phyloP scores from a whole-genome alignment of 2,888 invertebrate species.

The Halictus ligatus region DNA sequence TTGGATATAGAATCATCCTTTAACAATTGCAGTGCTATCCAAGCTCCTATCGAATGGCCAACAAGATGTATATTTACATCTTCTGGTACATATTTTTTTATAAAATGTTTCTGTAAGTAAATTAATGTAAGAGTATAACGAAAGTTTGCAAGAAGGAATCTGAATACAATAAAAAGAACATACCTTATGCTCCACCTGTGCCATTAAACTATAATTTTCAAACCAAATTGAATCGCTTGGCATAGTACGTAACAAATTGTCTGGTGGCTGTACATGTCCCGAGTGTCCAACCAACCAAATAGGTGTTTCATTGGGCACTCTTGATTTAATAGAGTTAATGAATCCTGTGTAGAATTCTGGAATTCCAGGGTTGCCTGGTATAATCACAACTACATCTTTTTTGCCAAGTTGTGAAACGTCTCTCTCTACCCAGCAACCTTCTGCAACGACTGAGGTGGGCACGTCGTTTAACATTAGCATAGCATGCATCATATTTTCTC shows the following conservation, averaged over 20 bases:
- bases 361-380: conserved; percentile 96
- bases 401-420: conserved; percentile 71
- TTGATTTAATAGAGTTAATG: conserved; percentile 87
- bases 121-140: conserved; percentile 70
- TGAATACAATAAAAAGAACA: background rate
- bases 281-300: conserved; percentile 93
- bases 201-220: conserved; percentile 89
- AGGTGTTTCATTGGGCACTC: conserved; percentile 87
- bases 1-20: conserved; percentile 86
- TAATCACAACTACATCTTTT: conserved; percentile 89
- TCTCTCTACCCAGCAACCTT: conserved; percentile 88
- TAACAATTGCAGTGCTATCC: conserved; percentile 91
- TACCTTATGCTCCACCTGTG: conserved; percentile 92
- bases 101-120: conserved; percentile 86
- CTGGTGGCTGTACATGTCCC: conserved; percentile 91
- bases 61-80: conserved; percentile 92
- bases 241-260: conserved; percentile 82
- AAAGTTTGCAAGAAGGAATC: conserved; percentile 85
- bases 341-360: conserved; percentile 93
- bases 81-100: conserved; percentile 89
- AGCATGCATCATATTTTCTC: conserved; percentile 83
- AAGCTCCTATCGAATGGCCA: conserved; percentile 96
- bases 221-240: conserved; percentile 57
- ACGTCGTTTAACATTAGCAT: conserved; percentile 87
- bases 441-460: conserved; percentile 90